Conservation (phyloP, 1,140 invertebrate species). For the Aphaenogaster floridana region DNA sequence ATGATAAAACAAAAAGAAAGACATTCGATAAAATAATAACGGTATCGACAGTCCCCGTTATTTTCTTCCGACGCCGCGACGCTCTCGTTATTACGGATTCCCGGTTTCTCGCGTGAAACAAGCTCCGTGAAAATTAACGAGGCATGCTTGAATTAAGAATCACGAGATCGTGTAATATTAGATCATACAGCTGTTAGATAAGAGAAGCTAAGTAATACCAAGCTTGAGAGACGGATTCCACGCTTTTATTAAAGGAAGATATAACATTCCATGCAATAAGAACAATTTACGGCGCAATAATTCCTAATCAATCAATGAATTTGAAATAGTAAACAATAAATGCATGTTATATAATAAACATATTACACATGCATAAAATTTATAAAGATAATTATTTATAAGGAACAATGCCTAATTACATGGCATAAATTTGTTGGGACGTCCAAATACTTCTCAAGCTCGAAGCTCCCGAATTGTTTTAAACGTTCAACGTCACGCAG, state of each 20-base stretch:
- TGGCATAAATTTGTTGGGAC: too few species aligned
- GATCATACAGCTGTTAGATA: not conserved
- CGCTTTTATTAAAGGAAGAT: not conserved
- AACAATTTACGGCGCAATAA: not conserved
- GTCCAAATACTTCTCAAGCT: not conserved
- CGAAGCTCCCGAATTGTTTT: not conserved
- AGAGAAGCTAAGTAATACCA: not conserved
- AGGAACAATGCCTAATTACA: not conserved
- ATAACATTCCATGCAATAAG: not conserved
- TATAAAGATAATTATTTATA: conserved; percentile 10
- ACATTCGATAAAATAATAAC: not conserved
- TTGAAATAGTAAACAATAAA: not conserved
- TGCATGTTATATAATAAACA: not conserved
- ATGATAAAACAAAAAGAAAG: conserved; percentile 14
- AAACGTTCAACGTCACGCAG: not conserved
- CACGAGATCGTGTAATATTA: not conserved
- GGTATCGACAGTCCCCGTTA: not conserved
- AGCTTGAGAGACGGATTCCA: not conserved
- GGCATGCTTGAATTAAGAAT: not conserved
- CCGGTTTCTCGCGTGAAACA: not conserved
- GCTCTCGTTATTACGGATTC: not conserved
- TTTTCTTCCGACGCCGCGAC: not conserved
- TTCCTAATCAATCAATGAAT: not conserved
- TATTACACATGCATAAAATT: not conserved
- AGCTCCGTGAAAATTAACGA: not conserved